Conservation (phyloP, 2,113 vertebrate species). For the Verasper variegatus region DNA sequence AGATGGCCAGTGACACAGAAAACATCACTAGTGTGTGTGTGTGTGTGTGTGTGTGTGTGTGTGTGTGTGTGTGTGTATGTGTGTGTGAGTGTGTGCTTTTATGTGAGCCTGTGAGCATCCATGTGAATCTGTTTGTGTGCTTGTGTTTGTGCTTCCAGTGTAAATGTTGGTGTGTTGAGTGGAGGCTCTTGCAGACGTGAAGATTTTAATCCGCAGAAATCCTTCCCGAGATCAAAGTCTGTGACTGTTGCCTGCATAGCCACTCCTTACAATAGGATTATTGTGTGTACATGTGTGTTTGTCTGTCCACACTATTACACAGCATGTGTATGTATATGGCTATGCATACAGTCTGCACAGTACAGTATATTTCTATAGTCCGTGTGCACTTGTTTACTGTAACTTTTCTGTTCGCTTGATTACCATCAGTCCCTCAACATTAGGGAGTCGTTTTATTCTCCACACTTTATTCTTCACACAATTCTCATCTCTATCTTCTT, state of each 20-base stretch:
- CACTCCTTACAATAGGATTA: constrained; percentile 73
- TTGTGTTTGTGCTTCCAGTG: neutral
- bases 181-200: constrained; percentile 47
- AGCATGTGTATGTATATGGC: constrained; percentile 10
- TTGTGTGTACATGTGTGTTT: constrained; percentile 16
- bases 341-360: constrained; percentile 18
- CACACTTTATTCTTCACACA: too few species aligned
- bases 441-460: too few species aligned
- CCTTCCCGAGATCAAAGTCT: constrained; percentile 75
- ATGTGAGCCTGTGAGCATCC: constrained; percentile 27
- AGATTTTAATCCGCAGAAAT: constrained; percentile 74
- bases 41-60: neutral
- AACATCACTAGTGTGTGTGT: constrained; percentile 27
- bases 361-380: neutral
- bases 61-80: too few species aligned
- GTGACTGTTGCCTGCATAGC: constrained; percentile 64
- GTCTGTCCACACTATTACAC: constrained; percentile 19
- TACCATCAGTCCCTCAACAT: constrained; percentile 12
- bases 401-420: neutral
- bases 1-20: constrained; percentile 58
- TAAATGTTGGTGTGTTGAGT: constrained; percentile 16
- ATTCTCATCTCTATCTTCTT: constrained; percentile 14
- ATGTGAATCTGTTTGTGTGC: constrained; percentile 15
- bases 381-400: neutral
- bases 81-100: too few species aligned